Percentiles rank a stretch among this genome's conserved stretches.
phyloP scores from a whole-genome alignment of 2,797 vertebrate species.

The Dallia pectoralis region DNA sequence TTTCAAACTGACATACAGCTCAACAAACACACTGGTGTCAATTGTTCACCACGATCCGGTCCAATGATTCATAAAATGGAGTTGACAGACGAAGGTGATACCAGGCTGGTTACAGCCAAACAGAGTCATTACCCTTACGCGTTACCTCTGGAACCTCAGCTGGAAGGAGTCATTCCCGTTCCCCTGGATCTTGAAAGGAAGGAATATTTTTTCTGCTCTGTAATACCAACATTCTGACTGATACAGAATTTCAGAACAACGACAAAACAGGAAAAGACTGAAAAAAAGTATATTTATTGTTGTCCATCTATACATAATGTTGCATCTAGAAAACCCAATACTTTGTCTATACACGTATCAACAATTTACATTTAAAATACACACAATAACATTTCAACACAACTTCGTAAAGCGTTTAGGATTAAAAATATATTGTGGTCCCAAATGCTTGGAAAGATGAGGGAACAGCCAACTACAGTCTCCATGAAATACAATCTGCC shows the following conservation, averaged over 20 bases:
- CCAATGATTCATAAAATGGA: no score
- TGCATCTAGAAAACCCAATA: neutral
- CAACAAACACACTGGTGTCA: no score
- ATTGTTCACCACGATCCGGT: no score
- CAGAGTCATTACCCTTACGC: no score
- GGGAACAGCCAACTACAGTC: neutral
- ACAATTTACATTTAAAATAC: neutral
- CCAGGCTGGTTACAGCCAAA: no score
- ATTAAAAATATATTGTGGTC: neutral
- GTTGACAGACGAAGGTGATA: no score
- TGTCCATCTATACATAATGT: neutral
- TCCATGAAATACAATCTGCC: neutral
- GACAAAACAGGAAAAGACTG: neutral
- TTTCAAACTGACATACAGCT: no score
- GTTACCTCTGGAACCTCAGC: no score
- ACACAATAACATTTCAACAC: neutral
- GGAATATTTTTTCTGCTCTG: neutral
- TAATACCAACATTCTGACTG: neutral
- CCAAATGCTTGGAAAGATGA: neutral
- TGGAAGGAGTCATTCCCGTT: no score
- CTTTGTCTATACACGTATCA: neutral
- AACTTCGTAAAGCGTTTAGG: neutral
- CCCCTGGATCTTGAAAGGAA: no score
- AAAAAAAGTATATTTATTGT: slow-evolving; percentile 2
- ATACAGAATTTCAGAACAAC: neutral